Conservation (phyloP, 2,888 invertebrate species). For the Phasia obesa region DNA sequence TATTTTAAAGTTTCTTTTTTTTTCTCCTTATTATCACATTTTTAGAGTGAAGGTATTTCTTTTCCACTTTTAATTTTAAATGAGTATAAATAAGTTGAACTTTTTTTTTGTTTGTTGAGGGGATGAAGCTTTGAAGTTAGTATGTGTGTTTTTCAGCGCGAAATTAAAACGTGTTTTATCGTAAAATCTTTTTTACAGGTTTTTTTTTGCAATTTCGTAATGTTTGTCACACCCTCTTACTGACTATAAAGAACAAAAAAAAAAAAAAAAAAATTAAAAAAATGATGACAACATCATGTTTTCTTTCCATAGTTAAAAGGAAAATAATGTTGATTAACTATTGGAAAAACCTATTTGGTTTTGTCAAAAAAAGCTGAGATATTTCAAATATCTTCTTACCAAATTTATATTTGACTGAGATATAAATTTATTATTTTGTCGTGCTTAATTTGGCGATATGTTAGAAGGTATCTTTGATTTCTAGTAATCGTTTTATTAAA, state of each 20-base stretch:
- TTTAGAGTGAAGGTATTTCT: conserved; percentile 23
- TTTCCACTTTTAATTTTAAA: conserved; percentile 3
- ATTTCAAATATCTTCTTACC: neutral
- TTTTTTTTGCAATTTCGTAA: conserved; percentile 53
- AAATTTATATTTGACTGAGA: neutral
- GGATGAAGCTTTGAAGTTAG: neutral
- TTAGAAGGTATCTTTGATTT: no score
- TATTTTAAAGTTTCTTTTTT: neutral
- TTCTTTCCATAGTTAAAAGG: neutral
- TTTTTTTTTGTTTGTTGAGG: neutral
- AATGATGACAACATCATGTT: conserved; percentile 14
- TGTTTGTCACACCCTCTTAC: conserved; percentile 60
- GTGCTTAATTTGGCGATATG: no score
- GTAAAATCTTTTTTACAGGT: conserved; percentile 74
- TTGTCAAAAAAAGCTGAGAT: neutral
- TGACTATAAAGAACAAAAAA: conserved; percentile 6
- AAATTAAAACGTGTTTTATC: conserved; percentile 82
- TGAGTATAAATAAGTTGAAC: conserved; percentile 31
- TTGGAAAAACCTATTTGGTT: conserved; percentile 10
- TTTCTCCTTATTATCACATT: neutral
- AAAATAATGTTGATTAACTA: neutral
- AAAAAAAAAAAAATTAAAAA: neutral
- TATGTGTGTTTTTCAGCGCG: conserved; percentile 63
- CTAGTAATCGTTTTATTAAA: no score
- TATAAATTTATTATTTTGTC: neutral